Evolutionary conservation across 2,113 vertebrate species (phyloP).

Genomic region (Morone chrysops): DNA sequence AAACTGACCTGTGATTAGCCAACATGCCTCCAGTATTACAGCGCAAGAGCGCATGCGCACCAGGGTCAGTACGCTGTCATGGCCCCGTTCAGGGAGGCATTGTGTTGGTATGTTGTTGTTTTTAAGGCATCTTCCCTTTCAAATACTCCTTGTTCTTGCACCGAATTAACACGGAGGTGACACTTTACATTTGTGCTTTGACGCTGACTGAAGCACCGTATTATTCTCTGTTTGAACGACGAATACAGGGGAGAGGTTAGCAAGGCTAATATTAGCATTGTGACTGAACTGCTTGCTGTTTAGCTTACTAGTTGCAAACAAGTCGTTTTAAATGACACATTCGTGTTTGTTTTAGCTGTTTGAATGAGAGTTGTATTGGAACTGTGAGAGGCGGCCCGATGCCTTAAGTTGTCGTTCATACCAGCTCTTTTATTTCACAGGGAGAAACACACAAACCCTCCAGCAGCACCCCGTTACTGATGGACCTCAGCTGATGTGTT

Average conservation of each 20-base stretch:
- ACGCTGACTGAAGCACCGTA: fast-evolving
- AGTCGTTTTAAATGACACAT: neutral
- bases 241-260: neutral
- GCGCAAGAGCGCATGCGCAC: constrained; percentile 58
- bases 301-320: constrained; percentile 13
- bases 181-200: fast-evolving
- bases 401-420: neutral
- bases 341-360: neutral
- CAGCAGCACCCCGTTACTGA: constrained; percentile 10
- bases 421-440: constrained; percentile 7
- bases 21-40: neutral
- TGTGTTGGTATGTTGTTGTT: constrained; percentile 64
- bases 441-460: neutral
- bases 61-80: constrained; percentile 9
- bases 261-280: constrained; percentile 47
- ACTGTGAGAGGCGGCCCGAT: fast-evolving
- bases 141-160: fast-evolving
- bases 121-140: neutral
- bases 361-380: fast-evolving
- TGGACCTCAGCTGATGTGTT: constrained; percentile 53
- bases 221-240: neutral
- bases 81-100: constrained; percentile 59
- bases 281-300: neutral
- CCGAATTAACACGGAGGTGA: fast-evolving
- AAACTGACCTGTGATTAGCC: constrained; percentile 21